These are phyloP conservation scores for Pocillopora verrucosa DNA, from an alignment of 64 coral and sea anemone genomes.

Conservation along the genomic window DNA sequence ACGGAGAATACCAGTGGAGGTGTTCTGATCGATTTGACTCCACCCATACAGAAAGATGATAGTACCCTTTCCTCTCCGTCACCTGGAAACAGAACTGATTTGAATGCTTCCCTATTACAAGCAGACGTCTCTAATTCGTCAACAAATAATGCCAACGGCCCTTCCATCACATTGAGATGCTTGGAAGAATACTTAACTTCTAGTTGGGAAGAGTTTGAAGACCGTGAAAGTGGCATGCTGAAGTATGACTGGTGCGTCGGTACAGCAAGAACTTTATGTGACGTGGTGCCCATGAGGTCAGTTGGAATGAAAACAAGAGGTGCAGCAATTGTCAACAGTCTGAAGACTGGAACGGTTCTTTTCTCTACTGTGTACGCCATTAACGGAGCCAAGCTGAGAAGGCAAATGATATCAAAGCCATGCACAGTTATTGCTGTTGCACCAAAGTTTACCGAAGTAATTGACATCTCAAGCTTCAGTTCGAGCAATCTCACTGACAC, in stretches of 20 bases:
- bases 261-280: conserved; percentile 47
- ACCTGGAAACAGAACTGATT: background rate
- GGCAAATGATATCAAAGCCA: conserved; percentile 28
- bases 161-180: conserved; percentile 41
- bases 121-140: background rate
- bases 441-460: conserved; percentile 63
- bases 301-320: conserved; percentile 15
- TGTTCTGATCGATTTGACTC: conserved; percentile 58
- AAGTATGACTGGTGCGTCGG: conserved; percentile 81
- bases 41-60: conserved; percentile 27
- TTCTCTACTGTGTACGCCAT: conserved; percentile 44
- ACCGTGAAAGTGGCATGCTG: conserved; percentile 62
- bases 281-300: conserved; percentile 36
- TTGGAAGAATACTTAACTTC: conserved; percentile 64
- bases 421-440: conserved; percentile 48
- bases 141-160: background rate
- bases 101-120: background rate
- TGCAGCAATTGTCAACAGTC: conserved; percentile 43
- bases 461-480: conserved; percentile 54
- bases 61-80: background rate
- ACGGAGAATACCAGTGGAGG: conserved; percentile 43
- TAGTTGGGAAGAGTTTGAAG: conserved; percentile 82
- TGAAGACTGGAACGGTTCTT: conserved; percentile 48
- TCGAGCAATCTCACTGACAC: conserved; percentile 43
- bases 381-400: conserved; percentile 53